Evolutionary conservation across 2,888 invertebrate species (phyloP).

Genomic region (Cecidostiba fungosa): DNA sequence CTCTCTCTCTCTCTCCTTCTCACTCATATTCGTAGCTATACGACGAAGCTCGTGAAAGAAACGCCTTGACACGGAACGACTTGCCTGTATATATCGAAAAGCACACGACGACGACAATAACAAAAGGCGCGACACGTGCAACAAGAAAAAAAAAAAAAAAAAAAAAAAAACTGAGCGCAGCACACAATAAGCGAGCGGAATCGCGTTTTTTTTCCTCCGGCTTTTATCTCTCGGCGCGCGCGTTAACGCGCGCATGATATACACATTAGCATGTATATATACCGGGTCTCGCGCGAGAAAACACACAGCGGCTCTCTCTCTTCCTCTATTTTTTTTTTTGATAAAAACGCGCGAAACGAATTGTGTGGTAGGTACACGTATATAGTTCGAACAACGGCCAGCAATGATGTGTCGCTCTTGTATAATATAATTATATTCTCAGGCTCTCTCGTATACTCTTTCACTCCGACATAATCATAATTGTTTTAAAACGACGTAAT

Average conservation of each 20-base stretch:
- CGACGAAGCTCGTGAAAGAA: constrained; percentile 1
- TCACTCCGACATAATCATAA: constrained; percentile 44
- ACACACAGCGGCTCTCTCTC: not conserved
- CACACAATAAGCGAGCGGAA: constrained; percentile 5
- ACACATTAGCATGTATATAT: constrained; percentile 4
- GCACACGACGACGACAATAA: not conserved
- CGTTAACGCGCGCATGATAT: constrained; percentile 5
- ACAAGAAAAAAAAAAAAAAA: constrained; percentile 5
- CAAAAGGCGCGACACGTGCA: constrained; percentile 8
- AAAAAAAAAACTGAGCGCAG: not conserved
- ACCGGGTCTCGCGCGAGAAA: not conserved
- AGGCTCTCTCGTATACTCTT: not conserved
- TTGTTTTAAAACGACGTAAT: constrained; percentile 48
- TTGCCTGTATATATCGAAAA: not conserved
- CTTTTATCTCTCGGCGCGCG: not conserved
- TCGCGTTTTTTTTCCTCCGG: not conserved
- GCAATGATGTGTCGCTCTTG: constrained; percentile 51
- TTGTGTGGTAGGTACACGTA: constrained; percentile 18
- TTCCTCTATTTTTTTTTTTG: constrained; percentile 1
- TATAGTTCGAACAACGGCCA: constrained; percentile 52
- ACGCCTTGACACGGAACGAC: not conserved
- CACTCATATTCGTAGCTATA: not conserved
- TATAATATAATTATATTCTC: not conserved
- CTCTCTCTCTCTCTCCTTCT: not conserved
- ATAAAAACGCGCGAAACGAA: constrained; percentile 50